These are phyloP conservation scores for Hippocampus kuda DNA, from an alignment of 2,797 vertebrate genomes.

Conservation along the genomic window DNA sequence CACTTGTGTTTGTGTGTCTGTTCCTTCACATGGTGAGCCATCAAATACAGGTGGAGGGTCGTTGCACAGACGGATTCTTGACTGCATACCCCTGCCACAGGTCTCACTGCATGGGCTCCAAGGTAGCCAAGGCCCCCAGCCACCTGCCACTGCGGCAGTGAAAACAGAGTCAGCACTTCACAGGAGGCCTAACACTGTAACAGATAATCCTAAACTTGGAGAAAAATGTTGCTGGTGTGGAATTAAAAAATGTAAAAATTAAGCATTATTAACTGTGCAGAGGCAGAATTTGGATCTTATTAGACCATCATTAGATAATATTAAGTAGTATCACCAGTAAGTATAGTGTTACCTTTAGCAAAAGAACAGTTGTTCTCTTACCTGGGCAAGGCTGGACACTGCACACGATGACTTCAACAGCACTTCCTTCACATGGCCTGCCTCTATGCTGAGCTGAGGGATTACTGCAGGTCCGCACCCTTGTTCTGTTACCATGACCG, in stretches of 20 bases:
- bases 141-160: conserved; percentile 71
- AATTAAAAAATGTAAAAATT: neutral
- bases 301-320: neutral
- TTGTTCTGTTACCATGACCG: conserved; percentile 84
- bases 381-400: conserved; percentile 83
- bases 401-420: conserved; percentile 78
- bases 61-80: conserved; percentile 78
- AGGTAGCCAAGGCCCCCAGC: conserved; percentile 83
- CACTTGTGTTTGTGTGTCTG: conserved; percentile 79
- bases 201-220: no score
- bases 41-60: conserved; percentile 78
- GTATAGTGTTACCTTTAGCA: no score
- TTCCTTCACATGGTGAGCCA: conserved; percentile 71
- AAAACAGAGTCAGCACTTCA: conserved; percentile 1
- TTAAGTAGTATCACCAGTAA: neutral
- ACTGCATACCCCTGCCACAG: conserved; percentile 84
- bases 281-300: neutral
- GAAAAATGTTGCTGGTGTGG: no score
- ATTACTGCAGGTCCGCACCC: conserved; percentile 77
- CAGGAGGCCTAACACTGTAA: neutral
- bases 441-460: conserved; percentile 78
- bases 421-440: conserved; percentile 72
- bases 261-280: neutral
- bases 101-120: conserved; percentile 85
- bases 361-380: conserved; percentile 35